Conservation (phyloP, 1,140 invertebrate genomes). For the Leptoteleia sp. region DNA sequence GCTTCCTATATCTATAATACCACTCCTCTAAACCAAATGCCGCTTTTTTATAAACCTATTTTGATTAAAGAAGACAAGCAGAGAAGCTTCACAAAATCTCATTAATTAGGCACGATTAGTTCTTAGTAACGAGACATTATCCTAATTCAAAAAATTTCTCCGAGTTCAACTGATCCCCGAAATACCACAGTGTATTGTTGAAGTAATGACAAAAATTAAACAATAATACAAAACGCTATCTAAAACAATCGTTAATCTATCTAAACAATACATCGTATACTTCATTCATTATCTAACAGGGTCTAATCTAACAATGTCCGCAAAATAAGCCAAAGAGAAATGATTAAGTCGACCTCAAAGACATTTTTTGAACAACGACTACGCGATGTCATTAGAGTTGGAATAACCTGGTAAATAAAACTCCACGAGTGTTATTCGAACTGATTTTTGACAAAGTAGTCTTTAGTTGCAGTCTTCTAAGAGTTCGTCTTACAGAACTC, state of each 20-base stretch:
- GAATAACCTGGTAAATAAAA: slow-evolving; percentile 26
- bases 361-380: slow-evolving; percentile 30
- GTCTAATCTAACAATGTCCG: too few relatives aligned
- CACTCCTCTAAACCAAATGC: background rate
- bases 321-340: too few relatives aligned
- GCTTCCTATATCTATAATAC: background rate
- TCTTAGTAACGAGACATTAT: slow-evolving; percentile 38
- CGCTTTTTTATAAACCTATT: background rate
- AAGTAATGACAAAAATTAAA: too few relatives aligned
- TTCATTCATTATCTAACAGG: too few relatives aligned
- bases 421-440: slow-evolving; percentile 25
- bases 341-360: too few relatives aligned
- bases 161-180: slow-evolving; percentile 6
- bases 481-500: slow-evolving; percentile 51
- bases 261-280: too few relatives aligned
- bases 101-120: slow-evolving; percentile 56
- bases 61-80: slow-evolving; percentile 16
- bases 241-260: background rate
- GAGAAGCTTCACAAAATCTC: slow-evolving; percentile 57
- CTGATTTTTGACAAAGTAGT: slow-evolving; percentile 38
- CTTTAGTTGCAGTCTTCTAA: slow-evolving; percentile 55
- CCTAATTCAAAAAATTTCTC: slow-evolving; percentile 37
- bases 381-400: slow-evolving; percentile 4
- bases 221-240: background rate
- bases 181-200: too few relatives aligned